Conservation (phyloP, 1,140 invertebrate genomes). For the silkworm (Bombyx mori) region DNA sequence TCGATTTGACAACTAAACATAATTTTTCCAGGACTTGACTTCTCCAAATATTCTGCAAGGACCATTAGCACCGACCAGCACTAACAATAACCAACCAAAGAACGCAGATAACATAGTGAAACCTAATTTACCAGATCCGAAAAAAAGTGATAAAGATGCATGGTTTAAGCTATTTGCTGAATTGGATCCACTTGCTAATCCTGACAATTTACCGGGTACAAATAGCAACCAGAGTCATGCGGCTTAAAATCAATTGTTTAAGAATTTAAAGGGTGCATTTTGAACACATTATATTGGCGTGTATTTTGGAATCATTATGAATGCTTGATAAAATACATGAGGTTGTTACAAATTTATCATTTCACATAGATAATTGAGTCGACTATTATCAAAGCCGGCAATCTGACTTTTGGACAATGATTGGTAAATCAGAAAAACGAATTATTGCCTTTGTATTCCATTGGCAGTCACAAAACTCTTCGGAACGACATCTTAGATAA, state of each 20-base stretch:
- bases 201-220: slow-evolving; percentile 63
- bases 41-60: slow-evolving; percentile 28
- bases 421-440: no score
- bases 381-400: no score
- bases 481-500: no score
- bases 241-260: slow-evolving; percentile 22
- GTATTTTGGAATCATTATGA: neutral
- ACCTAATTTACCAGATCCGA: slow-evolving; percentile 22
- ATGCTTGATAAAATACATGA: neutral
- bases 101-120: slow-evolving; percentile 3
- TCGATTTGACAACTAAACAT: neutral
- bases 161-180: slow-evolving; percentile 96
- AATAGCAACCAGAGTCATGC: slow-evolving; percentile 64
- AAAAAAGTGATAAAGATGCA: slow-evolving; percentile 69
- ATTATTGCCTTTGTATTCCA: no score
- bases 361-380: neutral
- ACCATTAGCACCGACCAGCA: slow-evolving; percentile 26
- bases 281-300: neutral
- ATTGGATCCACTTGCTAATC: slow-evolving; percentile 91
- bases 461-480: no score
- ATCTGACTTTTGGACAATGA: no score
- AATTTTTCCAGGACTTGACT: slow-evolving; percentile 32
- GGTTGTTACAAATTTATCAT: neutral
- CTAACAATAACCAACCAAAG: slow-evolving; percentile 21
- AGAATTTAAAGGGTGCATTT: neutral